Evolutionary conservation across 30 jellyfish, hydroid and myxozoan species (phyloP).

Genomic region (Clytia hemisphaerica): DNA sequence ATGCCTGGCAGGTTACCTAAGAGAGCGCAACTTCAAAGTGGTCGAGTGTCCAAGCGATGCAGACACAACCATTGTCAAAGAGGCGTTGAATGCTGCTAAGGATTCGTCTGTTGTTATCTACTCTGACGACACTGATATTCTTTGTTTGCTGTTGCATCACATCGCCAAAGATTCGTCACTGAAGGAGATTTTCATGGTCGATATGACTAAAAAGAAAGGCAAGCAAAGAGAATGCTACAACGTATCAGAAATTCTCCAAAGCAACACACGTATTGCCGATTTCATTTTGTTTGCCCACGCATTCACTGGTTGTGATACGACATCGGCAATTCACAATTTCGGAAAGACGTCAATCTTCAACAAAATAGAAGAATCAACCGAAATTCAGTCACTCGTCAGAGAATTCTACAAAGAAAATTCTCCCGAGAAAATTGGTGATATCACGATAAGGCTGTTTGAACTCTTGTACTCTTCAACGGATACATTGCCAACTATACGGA

Average conservation of each 20-base stretch:
- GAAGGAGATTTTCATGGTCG: conserved; percentile 22
- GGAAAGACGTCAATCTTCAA: not conserved
- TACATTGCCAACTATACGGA: conserved; percentile 2
- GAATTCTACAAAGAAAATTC: conserved; percentile 9
- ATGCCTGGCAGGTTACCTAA: not conserved
- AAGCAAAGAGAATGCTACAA: conserved; percentile 25
- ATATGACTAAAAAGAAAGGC: conserved; percentile 8
- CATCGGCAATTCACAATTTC: not conserved
- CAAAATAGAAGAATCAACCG: not conserved
- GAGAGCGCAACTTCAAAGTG: conserved; percentile 8
- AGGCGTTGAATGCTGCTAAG: not conserved
- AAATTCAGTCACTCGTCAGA: not conserved
- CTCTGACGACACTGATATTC: conserved; percentile 6
- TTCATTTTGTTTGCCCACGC: conserved; percentile 10
- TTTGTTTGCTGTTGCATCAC: conserved; percentile 28
- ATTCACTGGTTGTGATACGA: conserved; percentile 20
- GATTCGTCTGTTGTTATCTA: conserved; percentile 1
- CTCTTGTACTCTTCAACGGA: conserved; percentile 12
- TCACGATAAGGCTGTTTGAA: not conserved
- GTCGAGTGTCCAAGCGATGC: conserved; percentile 39
- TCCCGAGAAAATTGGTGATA: conserved; percentile 14
- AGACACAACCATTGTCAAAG: conserved; percentile 22
- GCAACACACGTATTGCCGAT: too few relatives aligned
- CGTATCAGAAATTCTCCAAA: not conserved
- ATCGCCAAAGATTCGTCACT: not conserved